A percentile compares a stretch with the other conserved stretches of the same genome.
phyloP scores from a whole-genome alignment of 92 coral and sea anemone genomes.

The Phenganax subtilis region DNA sequence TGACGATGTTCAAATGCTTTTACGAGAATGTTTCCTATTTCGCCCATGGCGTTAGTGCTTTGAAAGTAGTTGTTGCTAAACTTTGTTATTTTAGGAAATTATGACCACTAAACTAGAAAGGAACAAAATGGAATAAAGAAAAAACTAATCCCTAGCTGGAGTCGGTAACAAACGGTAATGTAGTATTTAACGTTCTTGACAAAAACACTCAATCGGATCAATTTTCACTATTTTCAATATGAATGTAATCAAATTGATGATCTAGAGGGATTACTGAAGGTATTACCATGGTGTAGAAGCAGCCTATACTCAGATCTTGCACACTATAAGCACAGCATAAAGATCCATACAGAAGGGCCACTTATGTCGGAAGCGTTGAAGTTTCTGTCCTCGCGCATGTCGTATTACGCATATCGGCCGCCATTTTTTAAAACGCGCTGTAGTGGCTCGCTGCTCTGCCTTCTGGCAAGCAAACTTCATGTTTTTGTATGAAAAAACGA shows the following conservation, averaged over 20 bases:
- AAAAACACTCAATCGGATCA: not conserved
- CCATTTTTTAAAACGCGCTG: no score
- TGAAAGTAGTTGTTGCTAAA: constrained; percentile 1
- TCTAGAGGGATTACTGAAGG: not conserved
- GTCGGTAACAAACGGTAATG: not conserved
- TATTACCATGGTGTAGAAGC: not conserved
- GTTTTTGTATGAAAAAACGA: no score
- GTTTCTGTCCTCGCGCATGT: no score
- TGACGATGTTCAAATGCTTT: no score
- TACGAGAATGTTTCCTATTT: no score
- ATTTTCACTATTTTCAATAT: not conserved
- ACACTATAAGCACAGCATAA: no score
- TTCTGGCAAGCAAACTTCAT: no score
- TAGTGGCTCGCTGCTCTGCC: no score
- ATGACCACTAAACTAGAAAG: constrained; percentile 94
- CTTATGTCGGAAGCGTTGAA: no score
- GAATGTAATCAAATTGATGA: not conserved
- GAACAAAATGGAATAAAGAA: constrained; percentile 80
- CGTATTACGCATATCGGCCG: no score
- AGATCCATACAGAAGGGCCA: no score
- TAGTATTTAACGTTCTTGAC: not conserved
- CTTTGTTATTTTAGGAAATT: constrained; percentile 57
- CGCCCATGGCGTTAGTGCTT: no score
- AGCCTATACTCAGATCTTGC: not conserved
- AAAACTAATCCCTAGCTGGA: not conserved